Evolutionary conservation across 2,888 invertebrate species (phyloP).

Genomic region (Trachelus stipa): DNA sequence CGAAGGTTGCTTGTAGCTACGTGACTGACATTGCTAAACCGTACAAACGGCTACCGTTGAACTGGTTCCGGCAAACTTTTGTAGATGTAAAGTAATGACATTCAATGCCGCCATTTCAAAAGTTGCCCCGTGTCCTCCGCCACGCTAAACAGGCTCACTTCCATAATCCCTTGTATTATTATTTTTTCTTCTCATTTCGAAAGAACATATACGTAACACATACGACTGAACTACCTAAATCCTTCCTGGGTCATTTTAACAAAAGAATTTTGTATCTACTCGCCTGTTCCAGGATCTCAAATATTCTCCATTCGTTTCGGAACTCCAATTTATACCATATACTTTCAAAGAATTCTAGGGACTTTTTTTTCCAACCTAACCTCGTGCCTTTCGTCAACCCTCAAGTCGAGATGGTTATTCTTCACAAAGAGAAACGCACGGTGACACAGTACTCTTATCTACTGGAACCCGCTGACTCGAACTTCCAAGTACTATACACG

Average conservation of each 20-base stretch:
- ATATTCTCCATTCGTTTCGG: neutral
- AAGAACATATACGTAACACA: neutral
- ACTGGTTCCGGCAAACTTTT: neutral
- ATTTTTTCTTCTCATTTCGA: neutral
- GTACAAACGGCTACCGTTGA: neutral
- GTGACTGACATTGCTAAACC: neutral
- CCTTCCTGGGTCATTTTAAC: neutral
- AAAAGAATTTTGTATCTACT: neutral
- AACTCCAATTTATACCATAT: neutral
- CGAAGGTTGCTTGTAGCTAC: neutral
- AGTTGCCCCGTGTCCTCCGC: neutral
- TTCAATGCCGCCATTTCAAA: neutral
- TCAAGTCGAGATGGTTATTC: neutral
- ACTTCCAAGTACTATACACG: slow-evolving; percentile 56
- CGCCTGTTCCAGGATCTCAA: neutral
- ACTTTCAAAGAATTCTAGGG: neutral
- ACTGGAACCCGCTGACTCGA: slow-evolving; percentile 54
- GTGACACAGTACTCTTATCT: slow-evolving; percentile 31
- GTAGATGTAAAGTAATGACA: neutral
- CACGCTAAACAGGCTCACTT: neutral
- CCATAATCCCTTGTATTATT: neutral
- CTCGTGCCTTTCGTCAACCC: neutral
- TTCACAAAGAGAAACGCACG: neutral
- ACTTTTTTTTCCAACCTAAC: neutral
- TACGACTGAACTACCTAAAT: neutral